phyloP scores from a whole-genome alignment of 2,888 invertebrate species.

The Nebria brevicollis region DNA sequence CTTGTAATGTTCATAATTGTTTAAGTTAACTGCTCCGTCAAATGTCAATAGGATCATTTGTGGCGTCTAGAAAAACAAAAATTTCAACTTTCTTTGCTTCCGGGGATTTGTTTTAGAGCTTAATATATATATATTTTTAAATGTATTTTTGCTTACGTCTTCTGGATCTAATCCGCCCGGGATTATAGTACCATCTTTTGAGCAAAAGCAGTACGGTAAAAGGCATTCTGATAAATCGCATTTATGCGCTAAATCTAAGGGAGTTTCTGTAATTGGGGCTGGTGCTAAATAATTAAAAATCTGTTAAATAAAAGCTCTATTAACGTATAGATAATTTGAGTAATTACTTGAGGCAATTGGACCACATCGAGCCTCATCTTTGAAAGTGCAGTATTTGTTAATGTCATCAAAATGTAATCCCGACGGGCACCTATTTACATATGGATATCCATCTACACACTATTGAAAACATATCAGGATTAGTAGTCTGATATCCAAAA shows the following conservation, averaged over 20 bases:
- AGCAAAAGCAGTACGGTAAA: slow-evolving; percentile 92
- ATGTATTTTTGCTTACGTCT: slow-evolving; percentile 69
- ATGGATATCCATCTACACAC: slow-evolving; percentile 92
- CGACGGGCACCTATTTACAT: slow-evolving; percentile 88
- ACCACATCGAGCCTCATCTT: slow-evolving; percentile 89
- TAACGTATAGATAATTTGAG: background rate
- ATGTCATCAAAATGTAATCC: slow-evolving; percentile 91
- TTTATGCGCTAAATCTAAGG: slow-evolving; percentile 80
- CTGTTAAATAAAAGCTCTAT: background rate
- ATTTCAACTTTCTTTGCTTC: slow-evolving; percentile 22
- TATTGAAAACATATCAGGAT: slow-evolving; percentile 58
- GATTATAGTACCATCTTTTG: slow-evolving; percentile 88
- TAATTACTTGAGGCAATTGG: slow-evolving; percentile 87
- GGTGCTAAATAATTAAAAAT: slow-evolving; percentile 69
- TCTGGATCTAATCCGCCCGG: slow-evolving; percentile 85
- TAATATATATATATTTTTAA: no score
- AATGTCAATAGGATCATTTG: slow-evolving; percentile 94
- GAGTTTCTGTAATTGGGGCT: slow-evolving; percentile 83
- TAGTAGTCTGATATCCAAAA: no score
- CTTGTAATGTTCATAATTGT: slow-evolving; percentile 88
- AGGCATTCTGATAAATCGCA: slow-evolving; percentile 81
- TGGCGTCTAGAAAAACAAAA: slow-evolving; percentile 74
- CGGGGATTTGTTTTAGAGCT: background rate
- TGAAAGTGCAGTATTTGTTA: slow-evolving; percentile 90
- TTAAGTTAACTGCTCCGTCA: slow-evolving; percentile 92